Percentiles rank a stretch among this genome's conserved stretches.
Conservation (phyloP, 2,113 vertebrate genomes). For the Cavia aperea region DNA sequence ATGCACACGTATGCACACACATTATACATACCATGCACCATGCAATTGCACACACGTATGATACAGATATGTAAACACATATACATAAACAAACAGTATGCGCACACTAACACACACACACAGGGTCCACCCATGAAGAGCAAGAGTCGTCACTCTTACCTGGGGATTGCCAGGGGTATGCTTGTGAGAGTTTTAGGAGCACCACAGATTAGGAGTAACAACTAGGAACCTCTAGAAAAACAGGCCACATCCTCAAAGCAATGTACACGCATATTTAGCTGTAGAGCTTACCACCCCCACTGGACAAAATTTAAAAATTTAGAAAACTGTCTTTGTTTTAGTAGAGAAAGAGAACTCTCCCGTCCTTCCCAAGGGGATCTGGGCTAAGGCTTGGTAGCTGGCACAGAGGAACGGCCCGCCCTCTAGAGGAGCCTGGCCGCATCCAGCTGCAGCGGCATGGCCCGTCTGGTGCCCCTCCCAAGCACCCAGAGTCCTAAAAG, state of each 20-base stretch:
- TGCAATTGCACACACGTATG: neutral
- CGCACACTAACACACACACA: neutral
- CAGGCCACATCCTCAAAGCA: fast-evolving
- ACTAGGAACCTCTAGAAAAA: neutral
- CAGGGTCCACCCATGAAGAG: neutral
- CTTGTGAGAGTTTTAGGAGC: fast-evolving
- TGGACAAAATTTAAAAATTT: neutral
- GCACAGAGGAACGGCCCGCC: fast-evolving
- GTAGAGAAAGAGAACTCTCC: neutral
- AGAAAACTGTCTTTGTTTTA: neutral
- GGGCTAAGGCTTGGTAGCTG: fast-evolving
- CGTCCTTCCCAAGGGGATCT: neutral
- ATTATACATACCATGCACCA: neutral
- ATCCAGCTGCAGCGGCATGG: neutral
- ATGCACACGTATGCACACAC: neutral
- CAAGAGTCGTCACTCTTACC: neutral
- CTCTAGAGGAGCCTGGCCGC: fast-evolving
- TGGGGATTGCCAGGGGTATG: fast-evolving
- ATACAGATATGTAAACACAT: too few species aligned
- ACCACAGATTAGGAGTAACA: neutral
- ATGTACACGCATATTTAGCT: neutral
- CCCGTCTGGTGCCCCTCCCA: neutral
- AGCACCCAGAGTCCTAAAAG: neutral
- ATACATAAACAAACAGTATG: neutral
- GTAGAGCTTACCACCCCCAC: fast-evolving